phyloP scores from a whole-genome alignment of 1,140 invertebrate genomes.

The Zophobas morio region DNA sequence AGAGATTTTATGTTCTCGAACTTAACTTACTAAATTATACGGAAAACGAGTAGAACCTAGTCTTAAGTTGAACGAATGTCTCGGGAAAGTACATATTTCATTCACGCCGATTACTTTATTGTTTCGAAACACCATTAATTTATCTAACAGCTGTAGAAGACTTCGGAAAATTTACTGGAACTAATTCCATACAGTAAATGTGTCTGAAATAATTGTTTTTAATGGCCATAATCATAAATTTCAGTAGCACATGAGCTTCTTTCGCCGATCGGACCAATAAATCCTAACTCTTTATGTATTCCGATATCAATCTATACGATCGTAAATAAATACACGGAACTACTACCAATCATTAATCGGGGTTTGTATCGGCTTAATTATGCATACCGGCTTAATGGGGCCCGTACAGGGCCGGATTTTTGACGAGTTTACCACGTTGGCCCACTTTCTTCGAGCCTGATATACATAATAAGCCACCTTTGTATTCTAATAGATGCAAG shows the following conservation, averaged over 20 bases:
- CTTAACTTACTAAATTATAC: slow-evolving; percentile 39
- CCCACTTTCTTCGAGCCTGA: slow-evolving; percentile 19
- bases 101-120: slow-evolving; percentile 48
- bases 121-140: slow-evolving; percentile 49
- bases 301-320: slow-evolving; percentile 21
- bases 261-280: slow-evolving; percentile 6
- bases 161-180: slow-evolving; percentile 37
- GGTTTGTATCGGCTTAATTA: slow-evolving; percentile 27
- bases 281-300: slow-evolving; percentile 25
- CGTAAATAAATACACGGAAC: slow-evolving; percentile 24
- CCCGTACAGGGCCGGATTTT: slow-evolving; percentile 8
- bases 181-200: slow-evolving; percentile 44
- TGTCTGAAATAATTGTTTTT: slow-evolving; percentile 42
- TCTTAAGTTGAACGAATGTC: slow-evolving; percentile 42
- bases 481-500: not conserved
- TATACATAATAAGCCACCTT: slow-evolving; percentile 20
- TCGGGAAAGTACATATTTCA: slow-evolving; percentile 47
- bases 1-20: slow-evolving; percentile 43
- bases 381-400: slow-evolving; percentile 29
- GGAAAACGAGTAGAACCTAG: slow-evolving; percentile 39
- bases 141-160: slow-evolving; percentile 46
- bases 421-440: not conserved
- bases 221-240: slow-evolving; percentile 39
- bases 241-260: slow-evolving; percentile 39
- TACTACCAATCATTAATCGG: slow-evolving; percentile 34